Base-by-base conservation (phyloP, 2,113 vertebrate genomes). In the Hyla sarda region DNA sequence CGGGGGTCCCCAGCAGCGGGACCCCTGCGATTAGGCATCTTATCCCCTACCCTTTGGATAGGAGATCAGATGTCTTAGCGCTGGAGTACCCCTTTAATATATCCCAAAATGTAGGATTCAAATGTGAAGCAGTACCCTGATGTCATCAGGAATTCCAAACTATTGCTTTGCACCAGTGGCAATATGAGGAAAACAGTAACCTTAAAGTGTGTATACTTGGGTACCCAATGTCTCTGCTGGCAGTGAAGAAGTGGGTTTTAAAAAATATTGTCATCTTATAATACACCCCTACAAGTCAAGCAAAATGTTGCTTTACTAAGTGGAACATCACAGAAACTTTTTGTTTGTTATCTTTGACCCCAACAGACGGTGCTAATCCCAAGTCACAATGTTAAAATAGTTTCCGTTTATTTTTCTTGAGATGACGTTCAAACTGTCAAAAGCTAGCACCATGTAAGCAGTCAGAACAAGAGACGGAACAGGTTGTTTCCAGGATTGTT, bases 401-500 rank as follows among this genome's bases (percentile, higher is more conserved):
- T 56, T 58, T 58, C 45, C 8, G 52, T 56, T 78, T 78, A 78
- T 56, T 58, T 58, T 34, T 60, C 50, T 58, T 52, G 30, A 32
- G 11, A 79, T 60, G 52, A 78, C 50, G 30, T 32, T 6, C 30
- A 75, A 41, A 8, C 41, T 5, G 32, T 17, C 13, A 69, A 37
- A 6, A 72, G 9, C 69, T 72, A 21, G 48, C 48, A 54, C 17
- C 73, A 28, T 75, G 50, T 21, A n/a, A 58, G 47, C 11, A 9
- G 65, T 50, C 17, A 75, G 73, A 28, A 50, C 34, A 58, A n/a
- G 32, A 30, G 56, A 23, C 32, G n/a, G 13, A 62, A 41, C 32
- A 62, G 34, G 34, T 58, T 62, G 25, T 62, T 60, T 80, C 77
- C 34, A 80, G 77, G 77, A 45, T 3, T 23, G 45, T 45, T 45